Evolutionary conservation across 2,888 invertebrate genomes (phyloP).

Genomic region (Lithophane socia): DNA sequence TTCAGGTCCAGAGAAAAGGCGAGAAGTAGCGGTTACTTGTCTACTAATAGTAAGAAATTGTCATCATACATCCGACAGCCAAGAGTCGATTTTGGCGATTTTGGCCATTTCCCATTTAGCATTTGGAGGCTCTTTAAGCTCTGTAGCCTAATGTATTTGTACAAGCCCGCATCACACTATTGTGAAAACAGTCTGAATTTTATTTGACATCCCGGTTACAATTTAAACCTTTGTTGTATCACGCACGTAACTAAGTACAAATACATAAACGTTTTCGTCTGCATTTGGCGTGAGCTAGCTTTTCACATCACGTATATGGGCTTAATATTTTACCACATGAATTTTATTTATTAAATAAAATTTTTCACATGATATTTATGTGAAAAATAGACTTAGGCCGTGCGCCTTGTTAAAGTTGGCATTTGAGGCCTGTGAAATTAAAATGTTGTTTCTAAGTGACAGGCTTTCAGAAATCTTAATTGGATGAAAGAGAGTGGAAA

Average conservation of each 20-base stretch:
- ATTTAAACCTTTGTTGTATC: constrained; percentile 2
- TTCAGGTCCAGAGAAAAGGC: no score
- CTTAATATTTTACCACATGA: background rate
- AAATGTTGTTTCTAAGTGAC: background rate
- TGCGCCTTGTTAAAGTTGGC: background rate
- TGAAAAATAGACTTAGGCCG: background rate
- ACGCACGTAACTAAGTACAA: background rate
- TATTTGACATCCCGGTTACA: constrained; percentile 2
- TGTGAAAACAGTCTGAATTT: constrained; percentile 2
- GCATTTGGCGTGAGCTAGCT: constrained; percentile 7
- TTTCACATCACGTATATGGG: background rate
- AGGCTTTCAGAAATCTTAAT: background rate
- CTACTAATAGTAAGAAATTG: no score
- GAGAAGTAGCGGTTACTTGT: no score
- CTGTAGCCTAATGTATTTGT: background rate
- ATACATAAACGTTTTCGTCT: constrained; percentile 9
- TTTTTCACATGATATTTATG: background rate
- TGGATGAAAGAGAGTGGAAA: background rate
- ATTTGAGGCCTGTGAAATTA: background rate
- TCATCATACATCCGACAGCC: background rate
- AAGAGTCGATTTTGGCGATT: background rate
- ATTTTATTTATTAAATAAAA: no score
- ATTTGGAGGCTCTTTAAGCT: no score
- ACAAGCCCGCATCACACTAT: background rate
- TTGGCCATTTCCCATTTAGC: background rate